phyloP scores from a whole-genome alignment of 2,113 vertebrate genomes.

The Lepisosteus osseus region DNA sequence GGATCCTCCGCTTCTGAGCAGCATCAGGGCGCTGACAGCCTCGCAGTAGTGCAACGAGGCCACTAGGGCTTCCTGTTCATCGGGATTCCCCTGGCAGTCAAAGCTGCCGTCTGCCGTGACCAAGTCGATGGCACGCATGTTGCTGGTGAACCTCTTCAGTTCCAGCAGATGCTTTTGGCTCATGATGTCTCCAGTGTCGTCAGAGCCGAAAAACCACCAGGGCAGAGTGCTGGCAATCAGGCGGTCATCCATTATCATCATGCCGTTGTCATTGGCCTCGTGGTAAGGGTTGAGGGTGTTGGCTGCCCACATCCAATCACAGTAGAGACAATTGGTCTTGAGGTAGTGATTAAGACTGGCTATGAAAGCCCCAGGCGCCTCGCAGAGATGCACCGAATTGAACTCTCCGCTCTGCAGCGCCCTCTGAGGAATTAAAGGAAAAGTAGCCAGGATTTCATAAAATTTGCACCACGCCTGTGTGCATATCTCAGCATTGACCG shows the following conservation, averaged over 20 bases:
- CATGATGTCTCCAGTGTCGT: slow-evolving; percentile 91
- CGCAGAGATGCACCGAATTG: slow-evolving; percentile 86
- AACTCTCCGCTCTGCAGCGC: slow-evolving; percentile 71
- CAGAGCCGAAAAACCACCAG: slow-evolving; percentile 91
- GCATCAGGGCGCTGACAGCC: slow-evolving; percentile 75
- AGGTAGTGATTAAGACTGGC: slow-evolving; percentile 87
- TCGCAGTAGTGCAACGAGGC: slow-evolving; percentile 88
- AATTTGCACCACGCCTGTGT: slow-evolving; percentile 96
- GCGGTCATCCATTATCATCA: slow-evolving; percentile 85
- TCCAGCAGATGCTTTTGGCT: slow-evolving; percentile 74
- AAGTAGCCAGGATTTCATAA: slow-evolving; percentile 82
- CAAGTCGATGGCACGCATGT: slow-evolving; percentile 73
- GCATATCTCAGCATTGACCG: slow-evolving; percentile 83
- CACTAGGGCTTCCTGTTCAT: slow-evolving; percentile 90
- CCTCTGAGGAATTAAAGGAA: slow-evolving; percentile 69
- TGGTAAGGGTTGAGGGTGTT: slow-evolving; percentile 90
- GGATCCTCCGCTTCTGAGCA: slow-evolving; percentile 77
- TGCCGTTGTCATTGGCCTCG: slow-evolving; percentile 78
- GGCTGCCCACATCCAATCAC: slow-evolving; percentile 87
- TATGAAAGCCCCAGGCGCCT: slow-evolving; percentile 91
- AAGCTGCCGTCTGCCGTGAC: slow-evolving; percentile 96
- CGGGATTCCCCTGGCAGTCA: slow-evolving; percentile 92
- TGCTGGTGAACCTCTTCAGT: slow-evolving; percentile 71
- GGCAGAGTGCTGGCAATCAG: slow-evolving; percentile 86
- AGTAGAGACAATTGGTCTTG: slow-evolving; percentile 70